Base-by-base conservation (phyloP, 2,113 vertebrate genomes). In the Callaeas wilsoni region DNA sequence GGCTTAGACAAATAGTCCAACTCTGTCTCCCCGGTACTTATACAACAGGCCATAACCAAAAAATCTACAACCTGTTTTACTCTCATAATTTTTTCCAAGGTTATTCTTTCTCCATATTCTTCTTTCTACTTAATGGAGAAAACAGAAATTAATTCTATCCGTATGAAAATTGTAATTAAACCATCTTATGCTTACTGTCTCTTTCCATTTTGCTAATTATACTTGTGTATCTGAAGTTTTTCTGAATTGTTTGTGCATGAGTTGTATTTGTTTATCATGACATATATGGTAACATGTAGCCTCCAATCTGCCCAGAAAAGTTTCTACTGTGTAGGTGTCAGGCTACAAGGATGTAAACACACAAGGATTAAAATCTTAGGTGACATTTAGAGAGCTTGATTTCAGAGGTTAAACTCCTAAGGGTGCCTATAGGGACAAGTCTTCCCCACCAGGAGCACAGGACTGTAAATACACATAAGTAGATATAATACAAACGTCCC, bases 171-270 rank as follows among this genome's bases (percentile, higher is more conserved):
- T 70, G 32, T 23, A 44, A 70, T 41, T 46, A 79, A 92, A 32
- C 11, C 8, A 55, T 15, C 20, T 19, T 52, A 44, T 29, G 6
- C 4, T 70, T 80, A 47, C 1, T 86, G 37, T 22, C 27, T 91
- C 35, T 21, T 83, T 80, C 35, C 20, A 60, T 27, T 67, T 67
- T 75, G 6, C n/a, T 73, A 74, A 33, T 71, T 65, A 30, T 2
- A 26, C 4, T 10, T 0, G 0, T 27, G 14, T 20, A 41, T 18
- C 41, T 68, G 52, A 82, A 52, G 7, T 55, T 65, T 22, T 75
- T 49, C 47, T 59, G 33, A 50, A 41, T 32, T 59, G 16, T 49
- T 69, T 77, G 39, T 71, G 47, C 22, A 47, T 33, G 17, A 52
- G 25, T 42, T 77, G 15, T 33, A 49, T 47, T 64, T 86, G 6